Evolutionary conservation across 2,797 vertebrate genomes (phyloP), one percentile per base, ranked within the genome.

Genomic region (Myioborus melanocephalus): DNA sequence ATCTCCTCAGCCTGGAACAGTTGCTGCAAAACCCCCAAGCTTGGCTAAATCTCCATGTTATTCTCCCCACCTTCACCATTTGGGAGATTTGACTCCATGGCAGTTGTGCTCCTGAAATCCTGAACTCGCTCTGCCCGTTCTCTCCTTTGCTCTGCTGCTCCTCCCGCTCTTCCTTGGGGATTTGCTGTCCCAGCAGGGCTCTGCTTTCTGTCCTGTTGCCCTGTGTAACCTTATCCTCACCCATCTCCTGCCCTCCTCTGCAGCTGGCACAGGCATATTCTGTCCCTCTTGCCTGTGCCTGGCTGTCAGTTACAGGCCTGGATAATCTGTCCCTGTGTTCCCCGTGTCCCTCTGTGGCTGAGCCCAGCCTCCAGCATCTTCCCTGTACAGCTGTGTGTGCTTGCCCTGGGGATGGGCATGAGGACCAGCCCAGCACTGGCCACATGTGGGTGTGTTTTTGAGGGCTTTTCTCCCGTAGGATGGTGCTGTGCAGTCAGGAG

Each of bases 51-150:
- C 46, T 82, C 37, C 2, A 1, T 17, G 9, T 66, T 43, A 8
- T 13, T 65, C 56, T 73, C 26, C 5, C 16, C 5, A 15, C 11
- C 14, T 43, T 85, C 19, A 19, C 78, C 3, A 0, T 34, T 72
- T 0, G 1, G 34, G 84, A 47, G 4, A 32, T 87, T 79, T 61
- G 32, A 55, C 64, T 73, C 66, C 0, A 0, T 23, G 17, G 32
- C 70, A 68, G 26, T 19, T 76, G 55, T 60, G 46, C 13, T 70
- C 12, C 68, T 66, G 64, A 50, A 87, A 65, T 82, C 52, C 44
- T 61, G 15, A 76, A 39, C 75, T 81, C 0, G 0, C 65, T 57
- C 52, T 84, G 66, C 77, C 34, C 0, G 0, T 78, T 86, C 53
- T 28, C 46, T 86, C 28, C 44, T 56, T 60, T 1, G 1, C 66